These are phyloP conservation scores for Octopus sinensis DNA, from an alignment of 1,140 invertebrate genomes.

Conservation along the genomic window DNA sequence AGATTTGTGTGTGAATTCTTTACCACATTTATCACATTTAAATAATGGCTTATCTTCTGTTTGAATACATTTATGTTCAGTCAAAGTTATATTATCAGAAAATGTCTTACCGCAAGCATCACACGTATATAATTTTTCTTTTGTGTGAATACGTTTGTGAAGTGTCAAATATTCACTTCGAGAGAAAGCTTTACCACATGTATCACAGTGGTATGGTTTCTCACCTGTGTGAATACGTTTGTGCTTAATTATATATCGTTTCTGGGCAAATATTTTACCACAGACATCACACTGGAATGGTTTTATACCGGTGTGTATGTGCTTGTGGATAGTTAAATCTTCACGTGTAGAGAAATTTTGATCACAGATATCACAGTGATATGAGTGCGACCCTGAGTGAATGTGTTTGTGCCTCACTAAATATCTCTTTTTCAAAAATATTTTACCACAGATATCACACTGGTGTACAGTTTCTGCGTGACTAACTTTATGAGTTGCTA, in stretches of 20 bases:
- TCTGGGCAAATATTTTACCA: conserved; percentile 1
- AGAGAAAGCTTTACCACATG: conserved; percentile 24
- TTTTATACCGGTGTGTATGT: conserved; percentile 5
- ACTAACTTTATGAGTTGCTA: conserved; percentile 1
- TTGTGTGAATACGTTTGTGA: conserved; percentile 51
- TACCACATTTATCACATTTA: conserved; percentile 68
- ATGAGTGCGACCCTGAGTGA: too few relatives aligned
- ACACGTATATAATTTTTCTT: conserved; percentile 56
- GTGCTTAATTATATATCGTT: not conserved
- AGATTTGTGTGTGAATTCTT: conserved; percentile 69
- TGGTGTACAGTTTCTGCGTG: too few relatives aligned
- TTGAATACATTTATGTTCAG: too few relatives aligned
- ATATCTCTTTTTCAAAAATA: too few relatives aligned
- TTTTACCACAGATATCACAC: too few relatives aligned
- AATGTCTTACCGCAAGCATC: conserved; percentile 24
- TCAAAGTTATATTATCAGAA: too few relatives aligned
- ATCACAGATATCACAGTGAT: too few relatives aligned
- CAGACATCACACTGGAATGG: conserved; percentile 15
- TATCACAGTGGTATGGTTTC: conserved; percentile 19
- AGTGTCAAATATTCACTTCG: conserved; percentile 15
- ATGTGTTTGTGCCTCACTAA: too few relatives aligned
- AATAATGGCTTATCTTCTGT: too few relatives aligned
- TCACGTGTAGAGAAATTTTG: too few relatives aligned
- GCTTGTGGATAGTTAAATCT: not conserved
- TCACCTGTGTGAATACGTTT: conserved; percentile 13